A percentile compares a stretch with the other conserved stretches of the same genome.
Evolutionary conservation across 2,113 vertebrate species (phyloP).

Genomic region (Spermophilus dauricus): DNA sequence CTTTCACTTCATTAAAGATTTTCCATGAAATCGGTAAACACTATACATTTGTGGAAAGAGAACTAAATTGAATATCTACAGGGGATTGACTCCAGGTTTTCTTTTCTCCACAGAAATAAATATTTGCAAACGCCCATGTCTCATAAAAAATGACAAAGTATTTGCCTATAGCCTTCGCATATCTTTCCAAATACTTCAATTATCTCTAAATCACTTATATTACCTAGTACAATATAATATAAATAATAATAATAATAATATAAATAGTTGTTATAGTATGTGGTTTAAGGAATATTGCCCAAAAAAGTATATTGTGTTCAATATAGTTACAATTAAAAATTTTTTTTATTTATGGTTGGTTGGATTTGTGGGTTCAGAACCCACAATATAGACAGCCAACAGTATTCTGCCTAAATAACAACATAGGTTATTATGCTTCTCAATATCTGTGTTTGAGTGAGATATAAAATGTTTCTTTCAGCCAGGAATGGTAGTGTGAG

Average conservation of each 20-base stretch:
- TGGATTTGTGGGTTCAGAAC: background rate
- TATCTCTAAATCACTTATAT: background rate
- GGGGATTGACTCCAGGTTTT: background rate
- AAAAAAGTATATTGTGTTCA: background rate
- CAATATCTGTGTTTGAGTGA: background rate
- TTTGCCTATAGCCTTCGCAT: background rate
- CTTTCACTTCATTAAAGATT: constrained; percentile 41
- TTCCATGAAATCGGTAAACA: constrained; percentile 15
- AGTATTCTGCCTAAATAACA: background rate
- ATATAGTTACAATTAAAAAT: background rate
- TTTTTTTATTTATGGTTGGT: background rate
- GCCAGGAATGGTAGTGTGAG: background rate
- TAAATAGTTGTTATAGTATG: background rate
- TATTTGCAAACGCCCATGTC: background rate
- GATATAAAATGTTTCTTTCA: background rate
- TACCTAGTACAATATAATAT: background rate
- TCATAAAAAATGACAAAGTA: background rate
- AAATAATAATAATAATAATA: background rate
- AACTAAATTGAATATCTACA: background rate
- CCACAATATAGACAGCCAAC: background rate
- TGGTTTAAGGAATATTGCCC: background rate
- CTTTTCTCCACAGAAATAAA: background rate
- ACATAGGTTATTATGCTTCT: background rate
- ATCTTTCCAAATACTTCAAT: background rate
- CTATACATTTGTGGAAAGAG: background rate